These are phyloP conservation scores for Phalacrocorax carbo DNA, from an alignment of 2,113 vertebrate species.

Conservation along the genomic window DNA sequence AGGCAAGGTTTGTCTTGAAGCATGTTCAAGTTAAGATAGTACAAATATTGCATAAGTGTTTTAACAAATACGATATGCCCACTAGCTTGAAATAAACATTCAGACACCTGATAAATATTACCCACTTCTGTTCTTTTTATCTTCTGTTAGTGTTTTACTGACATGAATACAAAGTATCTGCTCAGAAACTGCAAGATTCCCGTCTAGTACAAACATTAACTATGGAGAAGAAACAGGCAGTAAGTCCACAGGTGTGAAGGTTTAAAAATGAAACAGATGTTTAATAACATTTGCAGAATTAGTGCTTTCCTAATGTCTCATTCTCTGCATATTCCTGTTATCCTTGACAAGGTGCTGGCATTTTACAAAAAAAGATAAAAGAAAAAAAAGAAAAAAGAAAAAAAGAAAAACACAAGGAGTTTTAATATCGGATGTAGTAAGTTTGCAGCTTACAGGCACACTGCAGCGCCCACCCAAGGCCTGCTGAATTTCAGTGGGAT, in stretches of 20 bases:
- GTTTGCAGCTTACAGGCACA: background rate
- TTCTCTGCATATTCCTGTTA: background rate
- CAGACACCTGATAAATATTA: background rate
- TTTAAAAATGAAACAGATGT: background rate
- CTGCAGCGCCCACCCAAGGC: background rate
- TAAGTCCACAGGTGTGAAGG: background rate
- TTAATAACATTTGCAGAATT: background rate
- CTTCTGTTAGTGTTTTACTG: background rate
- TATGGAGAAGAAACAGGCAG: background rate
- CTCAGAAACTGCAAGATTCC: background rate
- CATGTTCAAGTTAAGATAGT: background rate
- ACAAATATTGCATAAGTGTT: rapidly evolving
- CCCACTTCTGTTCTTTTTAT: background rate
- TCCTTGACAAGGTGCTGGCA: background rate
- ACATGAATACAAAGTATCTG: background rate
- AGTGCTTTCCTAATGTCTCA: background rate
- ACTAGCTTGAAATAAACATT: background rate
- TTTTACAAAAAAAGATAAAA: background rate
- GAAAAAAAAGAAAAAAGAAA: background rate
- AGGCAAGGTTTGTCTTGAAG: background rate
- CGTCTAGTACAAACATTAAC: background rate
- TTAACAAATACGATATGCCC: background rate
- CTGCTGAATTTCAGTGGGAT: background rate
- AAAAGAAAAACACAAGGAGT: background rate
- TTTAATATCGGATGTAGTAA: background rate